Conservation (phyloP, 2,113 vertebrate genomes). For the Mesoclemmys tuberculata region DNA sequence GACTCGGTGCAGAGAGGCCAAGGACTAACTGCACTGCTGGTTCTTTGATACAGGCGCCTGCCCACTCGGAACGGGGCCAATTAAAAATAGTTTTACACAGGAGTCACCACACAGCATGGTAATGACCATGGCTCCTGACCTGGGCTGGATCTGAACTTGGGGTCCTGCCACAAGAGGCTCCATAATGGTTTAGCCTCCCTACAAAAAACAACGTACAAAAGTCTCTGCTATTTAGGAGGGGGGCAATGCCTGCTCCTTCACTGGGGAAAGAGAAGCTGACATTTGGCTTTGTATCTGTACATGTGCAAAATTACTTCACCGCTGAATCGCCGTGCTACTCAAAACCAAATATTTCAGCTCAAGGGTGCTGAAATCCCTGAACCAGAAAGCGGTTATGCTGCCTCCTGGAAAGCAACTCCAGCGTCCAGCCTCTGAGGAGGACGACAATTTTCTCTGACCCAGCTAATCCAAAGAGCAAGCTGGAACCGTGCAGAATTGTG, state of each 20-base stretch:
- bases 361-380: background rate
- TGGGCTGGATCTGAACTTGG: background rate
- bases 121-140: background rate
- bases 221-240: background rate
- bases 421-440: background rate
- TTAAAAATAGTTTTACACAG: background rate
- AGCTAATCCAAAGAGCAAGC: background rate
- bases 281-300: background rate
- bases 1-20: too few species aligned
- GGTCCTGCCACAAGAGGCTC: background rate
- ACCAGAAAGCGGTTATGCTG: background rate
- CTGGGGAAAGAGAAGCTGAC: background rate
- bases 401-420: background rate
- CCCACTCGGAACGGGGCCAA: background rate
- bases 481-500: background rate
- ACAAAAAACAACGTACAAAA: background rate
- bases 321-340: background rate
- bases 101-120: background rate
- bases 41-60: background rate
- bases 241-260: background rate
- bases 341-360: background rate
- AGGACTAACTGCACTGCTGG: background rate
- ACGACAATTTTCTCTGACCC: too few species aligned
- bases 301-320: background rate
- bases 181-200: background rate